Evolutionary conservation across 2,888 invertebrate genomes (phyloP).

Genomic region (Smittia aterrima): DNA sequence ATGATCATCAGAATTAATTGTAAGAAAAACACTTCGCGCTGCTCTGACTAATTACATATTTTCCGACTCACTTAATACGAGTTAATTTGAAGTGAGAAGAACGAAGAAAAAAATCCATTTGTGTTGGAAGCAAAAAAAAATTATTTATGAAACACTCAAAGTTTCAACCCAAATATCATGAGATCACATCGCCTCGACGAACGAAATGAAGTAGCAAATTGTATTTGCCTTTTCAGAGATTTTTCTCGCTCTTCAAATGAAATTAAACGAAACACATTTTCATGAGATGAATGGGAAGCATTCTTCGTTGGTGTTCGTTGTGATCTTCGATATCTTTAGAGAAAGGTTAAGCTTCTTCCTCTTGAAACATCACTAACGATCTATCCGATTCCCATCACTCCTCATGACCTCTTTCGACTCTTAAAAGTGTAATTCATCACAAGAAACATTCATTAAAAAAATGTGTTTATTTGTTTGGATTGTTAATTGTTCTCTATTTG

Average conservation of each 20-base stretch:
- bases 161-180: slow-evolving; percentile 13
- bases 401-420: background rate
- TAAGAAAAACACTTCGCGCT: slow-evolving; percentile 6
- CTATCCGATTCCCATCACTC: too few species aligned
- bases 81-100: slow-evolving; percentile 32
- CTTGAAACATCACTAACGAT: too few species aligned
- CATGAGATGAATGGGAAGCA: background rate
- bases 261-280: slow-evolving; percentile 38
- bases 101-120: slow-evolving; percentile 18
- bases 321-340: too few species aligned
- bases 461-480: slow-evolving; percentile 40
- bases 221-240: slow-evolving; percentile 1
- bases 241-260: background rate
- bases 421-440: slow-evolving; percentile 16
- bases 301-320: too few species aligned
- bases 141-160: slow-evolving; percentile 10
- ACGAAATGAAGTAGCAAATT: slow-evolving; percentile 42
- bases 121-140: too few species aligned
- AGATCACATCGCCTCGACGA: slow-evolving; percentile 12
- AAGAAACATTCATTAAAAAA: slow-evolving; percentile 23
- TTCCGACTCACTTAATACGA: slow-evolving; percentile 38
- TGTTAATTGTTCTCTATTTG: slow-evolving; percentile 42
- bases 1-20: slow-evolving; percentile 29
- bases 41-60: slow-evolving; percentile 40
- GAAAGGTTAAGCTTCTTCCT: background rate